Evolutionary conservation across 2,888 invertebrate genomes (phyloP), one percentile per base, ranked within the genome.

Genomic region (Amphipoea oculea): DNA sequence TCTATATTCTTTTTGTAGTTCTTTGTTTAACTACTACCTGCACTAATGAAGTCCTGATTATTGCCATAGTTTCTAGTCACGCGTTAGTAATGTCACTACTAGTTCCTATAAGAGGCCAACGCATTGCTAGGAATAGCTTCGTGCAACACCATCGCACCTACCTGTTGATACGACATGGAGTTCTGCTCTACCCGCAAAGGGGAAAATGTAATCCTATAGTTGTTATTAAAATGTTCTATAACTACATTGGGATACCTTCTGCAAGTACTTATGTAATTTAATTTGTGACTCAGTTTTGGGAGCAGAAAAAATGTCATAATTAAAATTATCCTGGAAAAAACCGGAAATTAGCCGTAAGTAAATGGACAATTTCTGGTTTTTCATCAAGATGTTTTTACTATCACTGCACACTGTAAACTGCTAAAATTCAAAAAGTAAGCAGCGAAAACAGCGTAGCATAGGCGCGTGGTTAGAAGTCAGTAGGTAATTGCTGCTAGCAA

Each of bases 111-210:
- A 20, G 36, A 40, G 9, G 65, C 51, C 14, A 42, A n/a, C 4
- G 9, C 40, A 72, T n/a, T 45, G 51, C 57, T 71, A 14, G 51
- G 29, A 62, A 65, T 74, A 60, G 17, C 11, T 63, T 65, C 17
- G 12, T 68, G 48, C 48, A 48, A 71, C 76, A 63, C 73, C 57
- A 82, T 67, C 63, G 51, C 62, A 68, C 57, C 86, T 86, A 86
- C 79, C 86, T 85, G 85, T 85, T 86, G 85, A 82, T 78, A n/a
- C 69, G 23, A 42, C 17, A 73, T 73, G 23, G 54, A 81, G 7
- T 70, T 23, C 70, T 73, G 40, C 20, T 36, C 20, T 57, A 62
- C 68, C 40, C 45, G 48, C 2, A 29, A 29, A 66, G n/a, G 36
- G n/a, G 17, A 42, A 45, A 42, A 6, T 42, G 20, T 48, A 23